These are phyloP conservation scores for Crypturellus undulatus DNA, from an alignment of 2,113 vertebrate genomes.

Conservation along the genomic window DNA sequence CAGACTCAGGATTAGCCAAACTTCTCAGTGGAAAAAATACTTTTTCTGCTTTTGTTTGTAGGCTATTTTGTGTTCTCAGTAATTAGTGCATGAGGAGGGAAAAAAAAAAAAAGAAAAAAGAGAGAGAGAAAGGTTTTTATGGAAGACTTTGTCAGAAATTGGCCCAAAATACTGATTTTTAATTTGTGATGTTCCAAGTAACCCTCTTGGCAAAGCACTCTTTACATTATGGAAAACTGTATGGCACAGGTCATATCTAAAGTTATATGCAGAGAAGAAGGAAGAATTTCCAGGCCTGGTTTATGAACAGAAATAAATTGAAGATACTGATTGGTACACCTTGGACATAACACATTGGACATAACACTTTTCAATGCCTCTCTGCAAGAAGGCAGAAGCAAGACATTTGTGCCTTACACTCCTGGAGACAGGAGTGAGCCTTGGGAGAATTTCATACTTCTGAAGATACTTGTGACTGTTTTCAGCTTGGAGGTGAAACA, in stretches of 20 bases:
- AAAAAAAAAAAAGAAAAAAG: too few species aligned
- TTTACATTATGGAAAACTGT: not conserved
- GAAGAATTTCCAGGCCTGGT: not conserved
- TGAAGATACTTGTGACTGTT: not conserved
- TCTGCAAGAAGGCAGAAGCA: not conserved
- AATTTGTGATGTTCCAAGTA: not conserved
- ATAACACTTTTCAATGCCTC: not conserved
- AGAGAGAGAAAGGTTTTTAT: not conserved
- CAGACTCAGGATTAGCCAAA: not conserved
- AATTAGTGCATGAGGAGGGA: not conserved
- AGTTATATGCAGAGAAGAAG: not conserved
- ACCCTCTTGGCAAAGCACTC: not conserved
- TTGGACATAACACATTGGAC: not conserved
- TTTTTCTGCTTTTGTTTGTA: too few species aligned
- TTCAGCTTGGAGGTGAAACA: not conserved
- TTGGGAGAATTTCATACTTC: not conserved
- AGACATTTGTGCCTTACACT: not conserved
- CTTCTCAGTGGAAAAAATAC: not conserved
- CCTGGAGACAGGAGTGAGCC: not conserved
- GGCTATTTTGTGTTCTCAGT: not conserved
- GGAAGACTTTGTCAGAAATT: not conserved
- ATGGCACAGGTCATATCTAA: not conserved
- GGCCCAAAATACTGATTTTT: not conserved
- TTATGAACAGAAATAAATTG: constrained; percentile 28
- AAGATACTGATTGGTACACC: constrained; percentile 27